Base-by-base conservation (phyloP, 2,888 invertebrate species). In the Leucophenga montana region DNA sequence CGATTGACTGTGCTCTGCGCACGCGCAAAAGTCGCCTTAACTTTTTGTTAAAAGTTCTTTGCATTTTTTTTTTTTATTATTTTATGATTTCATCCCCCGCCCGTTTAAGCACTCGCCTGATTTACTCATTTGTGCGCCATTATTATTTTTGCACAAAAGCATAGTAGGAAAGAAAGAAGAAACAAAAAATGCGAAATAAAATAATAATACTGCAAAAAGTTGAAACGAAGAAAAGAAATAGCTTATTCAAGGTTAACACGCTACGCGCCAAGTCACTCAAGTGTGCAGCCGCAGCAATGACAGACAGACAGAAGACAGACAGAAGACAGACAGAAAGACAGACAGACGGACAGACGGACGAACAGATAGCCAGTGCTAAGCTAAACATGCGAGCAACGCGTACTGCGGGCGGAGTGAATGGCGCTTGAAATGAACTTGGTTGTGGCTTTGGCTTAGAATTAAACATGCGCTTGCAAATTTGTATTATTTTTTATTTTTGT, bases 251-350 rank as follows among this genome's bases (percentile, higher is more conserved):
- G 62, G 62, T 64, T 64, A 64, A 48, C 62, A 48, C 22, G 46
- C 62, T 48, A 16, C 16, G 46, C 62, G 62, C 62, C 14, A 22
- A 46, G 48, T 27, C 27, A 13, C 59, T 82, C 80, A 75, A 80
- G 82, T 68, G 67, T 68, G 67, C 57, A 57, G 31, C 57, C 11
- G 31, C 57, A 57, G 22, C 31, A 57, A 22, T n/a, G n/a, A 27
- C 27, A 57, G n/a, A 54, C 54, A 18, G 54, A 54, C 13, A 54
- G 54, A 22, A 3, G 22, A 54, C 53, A 53, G 11, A 18, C 16
- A n/a, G 16, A 53, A 18, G 56, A 53, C 53, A 18, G 16, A 53
- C 16, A n/a, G 53, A 54, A 5, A 18, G 54, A 54, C 54, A 18
- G 54, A 18, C 18, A 18, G 22, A 11, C 54, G 13, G 54, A 18